Percentiles rank a stretch among this genome's conserved stretches.
Evolutionary conservation across 2,888 invertebrate genomes (phyloP).

Genomic region (Callosobruchus maculatus): DNA sequence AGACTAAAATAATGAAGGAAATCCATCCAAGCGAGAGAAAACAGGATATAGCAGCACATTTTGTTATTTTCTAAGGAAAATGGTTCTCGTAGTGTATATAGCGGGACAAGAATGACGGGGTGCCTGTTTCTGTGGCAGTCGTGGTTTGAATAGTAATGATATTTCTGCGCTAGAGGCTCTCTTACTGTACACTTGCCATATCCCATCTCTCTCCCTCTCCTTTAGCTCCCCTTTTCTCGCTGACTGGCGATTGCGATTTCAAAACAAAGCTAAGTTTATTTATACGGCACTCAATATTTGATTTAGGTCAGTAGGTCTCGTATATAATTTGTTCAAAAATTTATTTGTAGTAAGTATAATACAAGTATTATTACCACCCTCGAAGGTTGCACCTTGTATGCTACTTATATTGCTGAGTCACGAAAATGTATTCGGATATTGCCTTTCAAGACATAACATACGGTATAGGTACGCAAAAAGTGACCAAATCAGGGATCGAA

Average conservation of each 20-base stretch:
- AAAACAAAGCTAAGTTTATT: not conserved
- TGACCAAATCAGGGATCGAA: too few relatives aligned
- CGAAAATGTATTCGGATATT: too few relatives aligned
- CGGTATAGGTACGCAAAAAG: too few relatives aligned
- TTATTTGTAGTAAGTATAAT: too few relatives aligned
- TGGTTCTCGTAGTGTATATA: constrained; percentile 45
- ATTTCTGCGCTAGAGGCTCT: constrained; percentile 26
- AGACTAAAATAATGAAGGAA: not conserved
- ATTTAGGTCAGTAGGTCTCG: too few relatives aligned
- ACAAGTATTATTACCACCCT: too few relatives aligned
- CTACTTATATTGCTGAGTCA: too few relatives aligned
- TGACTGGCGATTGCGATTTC: not conserved
- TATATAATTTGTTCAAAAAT: too few relatives aligned
- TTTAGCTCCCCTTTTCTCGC: not conserved
- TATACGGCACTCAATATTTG: too few relatives aligned
- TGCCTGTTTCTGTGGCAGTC: constrained; percentile 43
- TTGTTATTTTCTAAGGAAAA: constrained; percentile 45
- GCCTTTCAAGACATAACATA: too few relatives aligned
- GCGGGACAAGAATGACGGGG: constrained; percentile 49
- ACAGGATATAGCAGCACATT: constrained; percentile 16
- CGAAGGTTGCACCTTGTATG: too few relatives aligned
- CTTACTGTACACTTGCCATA: too few relatives aligned
- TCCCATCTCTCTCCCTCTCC: not conserved
- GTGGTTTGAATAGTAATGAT: constrained; percentile 47
- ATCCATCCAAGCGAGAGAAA: not conserved